Evolutionary conservation across 2,797 vertebrate species (phyloP), one percentile per base, ranked within the genome.

Genomic region (Todus mexicanus): DNA sequence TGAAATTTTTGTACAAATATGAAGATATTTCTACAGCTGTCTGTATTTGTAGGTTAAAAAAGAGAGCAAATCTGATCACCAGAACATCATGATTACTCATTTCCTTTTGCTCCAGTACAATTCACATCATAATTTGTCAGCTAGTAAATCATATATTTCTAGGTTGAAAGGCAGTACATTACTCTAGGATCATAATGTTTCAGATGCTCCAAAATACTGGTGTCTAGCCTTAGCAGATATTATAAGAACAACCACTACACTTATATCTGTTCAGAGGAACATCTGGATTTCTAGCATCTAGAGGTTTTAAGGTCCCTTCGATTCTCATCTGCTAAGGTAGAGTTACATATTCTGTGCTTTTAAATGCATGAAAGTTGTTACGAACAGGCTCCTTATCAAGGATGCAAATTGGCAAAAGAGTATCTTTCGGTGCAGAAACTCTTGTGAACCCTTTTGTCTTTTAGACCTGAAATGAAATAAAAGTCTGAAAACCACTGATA

Each of bases 401-500:
- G 35, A 65, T 80, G 47, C 61, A 69, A 8, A 74, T 15, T 75
- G 59, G 33, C 26, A 79, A 74, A 68, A 47, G 8, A 61, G 7
- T 29, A 48, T 53, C 10, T 81, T 87, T 40, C 35, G 7, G 47
- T 56, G 65, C 57, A 92, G 78, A 89, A 93, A 72, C 13, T 83
- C 29, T 29, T 60, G 23, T 82, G 88, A 89, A 82, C 57, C 7
- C 19, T 64, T 83, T 72, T 79, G 69, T 94, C 69, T 88, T 90
- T 86, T 86, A 40, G 76, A 90, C 56, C 68, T 72, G 38, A 90
- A 72, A 83, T 69, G 8, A 80, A 94, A 92, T 40, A 19, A 5
- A 94, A 87, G 60, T 74, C 84, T 89, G 84, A 77, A 84, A 93
- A 77, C 25, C 16, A 19, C 27, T 80, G 90, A 92, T 94, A 89